Evolutionary conservation across 1,140 invertebrate species (phyloP).

Genomic region (Chironomus tepperi): DNA sequence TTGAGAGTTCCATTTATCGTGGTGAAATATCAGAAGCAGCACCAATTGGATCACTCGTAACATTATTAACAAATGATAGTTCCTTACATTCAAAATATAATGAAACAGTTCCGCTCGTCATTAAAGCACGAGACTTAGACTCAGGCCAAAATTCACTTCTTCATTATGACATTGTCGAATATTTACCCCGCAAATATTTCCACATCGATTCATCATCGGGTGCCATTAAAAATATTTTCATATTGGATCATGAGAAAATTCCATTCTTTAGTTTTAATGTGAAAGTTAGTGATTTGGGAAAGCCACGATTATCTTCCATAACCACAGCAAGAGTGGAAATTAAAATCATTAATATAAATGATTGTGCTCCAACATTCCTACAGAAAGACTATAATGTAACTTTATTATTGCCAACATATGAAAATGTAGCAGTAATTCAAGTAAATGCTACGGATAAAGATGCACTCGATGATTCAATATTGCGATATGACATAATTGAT

Average conservation of each 20-base stretch:
- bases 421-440: conserved; percentile 57
- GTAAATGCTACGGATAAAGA: conserved; percentile 69
- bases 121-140: conserved; percentile 69
- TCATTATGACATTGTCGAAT: conserved; percentile 77
- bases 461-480: conserved; percentile 46
- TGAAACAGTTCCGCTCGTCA: conserved; percentile 62
- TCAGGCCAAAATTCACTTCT: conserved; percentile 73
- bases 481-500: conserved; percentile 71
- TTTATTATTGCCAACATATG: conserved; percentile 69
- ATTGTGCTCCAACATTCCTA: conserved; percentile 70
- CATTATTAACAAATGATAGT: conserved; percentile 26
- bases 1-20: conserved; percentile 56
- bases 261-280: conserved; percentile 68
- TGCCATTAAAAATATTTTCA: conserved; percentile 66
- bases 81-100: conserved; percentile 30
- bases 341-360: conserved; percentile 75
- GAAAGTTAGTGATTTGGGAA: conserved; percentile 66
- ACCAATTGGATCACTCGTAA: conserved; percentile 58
- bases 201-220: conserved; percentile 82
- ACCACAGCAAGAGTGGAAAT: conserved; percentile 63
- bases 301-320: conserved; percentile 67
- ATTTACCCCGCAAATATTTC: conserved; percentile 62
- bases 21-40: conserved; percentile 65
- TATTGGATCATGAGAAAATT: conserved; percentile 73
- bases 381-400: conserved; percentile 63